Conservation (phyloP, 2,797 vertebrate species). For the Acanthornis magna region DNA sequence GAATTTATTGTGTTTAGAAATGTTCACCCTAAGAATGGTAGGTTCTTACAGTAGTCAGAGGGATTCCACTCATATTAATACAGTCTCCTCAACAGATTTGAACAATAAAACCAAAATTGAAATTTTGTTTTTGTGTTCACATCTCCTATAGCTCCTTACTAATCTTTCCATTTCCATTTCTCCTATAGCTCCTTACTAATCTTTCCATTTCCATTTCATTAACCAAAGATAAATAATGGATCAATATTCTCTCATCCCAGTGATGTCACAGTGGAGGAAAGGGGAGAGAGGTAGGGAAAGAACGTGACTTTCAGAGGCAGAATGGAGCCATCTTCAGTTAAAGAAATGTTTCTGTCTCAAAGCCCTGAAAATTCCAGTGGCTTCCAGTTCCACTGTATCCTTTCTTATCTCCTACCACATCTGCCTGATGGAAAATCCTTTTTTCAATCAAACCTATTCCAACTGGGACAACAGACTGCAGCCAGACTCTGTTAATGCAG, state of each 20-base stretch:
- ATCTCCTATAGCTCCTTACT: neutral
- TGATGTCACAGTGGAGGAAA: neutral
- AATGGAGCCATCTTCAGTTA: neutral
- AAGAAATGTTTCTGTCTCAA: neutral
- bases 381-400: neutral
- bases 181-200: neutral
- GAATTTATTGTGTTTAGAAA: neutral
- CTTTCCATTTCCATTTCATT: neutral
- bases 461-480: fast-evolving
- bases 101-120: neutral
- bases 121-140: neutral
- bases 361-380: neutral
- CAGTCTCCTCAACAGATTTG: neutral
- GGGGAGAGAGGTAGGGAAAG: fast-evolving
- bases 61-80: neutral
- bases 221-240: neutral
- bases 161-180: neutral
- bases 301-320: neutral
- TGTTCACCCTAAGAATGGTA: neutral
- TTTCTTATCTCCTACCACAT: neutral
- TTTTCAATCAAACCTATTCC: neutral
- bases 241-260: neutral
- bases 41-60: neutral
- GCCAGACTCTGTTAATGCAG: neutral
- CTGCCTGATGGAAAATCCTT: neutral